Conservation (phyloP, 2,888 invertebrate genomes). For the Lasioglossum figueresi region DNA sequence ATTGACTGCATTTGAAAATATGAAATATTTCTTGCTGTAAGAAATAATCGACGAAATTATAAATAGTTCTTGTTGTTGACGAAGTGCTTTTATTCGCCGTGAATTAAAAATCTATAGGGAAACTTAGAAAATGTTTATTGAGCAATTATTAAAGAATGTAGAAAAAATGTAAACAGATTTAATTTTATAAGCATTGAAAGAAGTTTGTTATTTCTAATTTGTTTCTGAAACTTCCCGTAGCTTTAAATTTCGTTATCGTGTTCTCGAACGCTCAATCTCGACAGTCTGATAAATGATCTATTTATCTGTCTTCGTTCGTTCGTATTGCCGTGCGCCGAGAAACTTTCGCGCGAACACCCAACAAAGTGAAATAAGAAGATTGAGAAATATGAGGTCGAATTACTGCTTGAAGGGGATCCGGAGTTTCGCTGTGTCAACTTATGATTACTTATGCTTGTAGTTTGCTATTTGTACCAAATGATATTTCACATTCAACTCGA, state of each 20-base stretch:
- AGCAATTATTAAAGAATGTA: background rate
- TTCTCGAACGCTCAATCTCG: slow-evolving; percentile 11
- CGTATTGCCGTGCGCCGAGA: slow-evolving; percentile 29
- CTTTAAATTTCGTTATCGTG: background rate
- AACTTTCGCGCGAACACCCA: slow-evolving; percentile 44
- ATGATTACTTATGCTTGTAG: slow-evolving; percentile 39
- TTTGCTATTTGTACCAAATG: slow-evolving; percentile 12
- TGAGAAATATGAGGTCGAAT: slow-evolving; percentile 60
- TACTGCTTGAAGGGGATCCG: slow-evolving; percentile 23
- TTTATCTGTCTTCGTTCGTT: slow-evolving; percentile 36
- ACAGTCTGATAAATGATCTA: slow-evolving; percentile 40
- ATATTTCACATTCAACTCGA: background rate
- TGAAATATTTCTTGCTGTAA: background rate
- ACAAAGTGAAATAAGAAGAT: slow-evolving; percentile 54
- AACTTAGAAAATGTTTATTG: background rate
- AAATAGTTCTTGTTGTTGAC: background rate
- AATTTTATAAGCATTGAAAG: background rate
- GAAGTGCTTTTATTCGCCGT: background rate
- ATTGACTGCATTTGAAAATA: background rate
- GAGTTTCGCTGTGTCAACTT: slow-evolving; percentile 37
- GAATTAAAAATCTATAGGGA: background rate
- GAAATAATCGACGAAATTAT: background rate
- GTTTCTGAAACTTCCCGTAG: background rate
- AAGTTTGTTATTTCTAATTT: background rate
- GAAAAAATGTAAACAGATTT: background rate